These are phyloP conservation scores for Saimiri boliviensis DNA, from an alignment of 2,113 vertebrate genomes.

Conservation along the genomic window DNA sequence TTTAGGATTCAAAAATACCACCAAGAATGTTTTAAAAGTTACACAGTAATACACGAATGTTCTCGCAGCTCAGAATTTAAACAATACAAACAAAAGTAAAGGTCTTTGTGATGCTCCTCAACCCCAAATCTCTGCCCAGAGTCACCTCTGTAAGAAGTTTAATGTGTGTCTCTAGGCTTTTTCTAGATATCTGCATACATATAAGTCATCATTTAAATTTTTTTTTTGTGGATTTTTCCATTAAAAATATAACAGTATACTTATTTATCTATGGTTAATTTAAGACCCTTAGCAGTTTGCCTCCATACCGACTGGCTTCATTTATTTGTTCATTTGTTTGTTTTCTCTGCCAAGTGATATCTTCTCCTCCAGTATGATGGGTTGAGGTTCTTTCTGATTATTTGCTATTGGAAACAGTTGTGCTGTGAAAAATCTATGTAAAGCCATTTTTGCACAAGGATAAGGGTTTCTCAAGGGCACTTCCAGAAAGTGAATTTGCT, in stretches of 20 bases:
- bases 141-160: neutral
- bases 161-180: neutral
- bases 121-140: neutral
- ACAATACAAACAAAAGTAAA: neutral
- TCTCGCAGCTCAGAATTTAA: conserved; percentile 53
- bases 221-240: neutral
- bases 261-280: neutral
- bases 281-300: neutral
- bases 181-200: neutral
- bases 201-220: neutral
- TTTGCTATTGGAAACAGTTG: conserved; percentile 29
- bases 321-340: neutral
- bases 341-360: neutral
- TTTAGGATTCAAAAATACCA: conserved; percentile 72
- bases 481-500: neutral
- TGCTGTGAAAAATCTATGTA: neutral
- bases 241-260: neutral
- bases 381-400: conserved; percentile 4
- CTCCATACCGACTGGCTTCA: neutral
- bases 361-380: neutral
- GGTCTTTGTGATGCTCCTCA: neutral
- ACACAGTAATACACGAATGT: conserved; percentile 25
- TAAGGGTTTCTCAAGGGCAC: neutral
- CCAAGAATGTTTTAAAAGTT: conserved; percentile 56
- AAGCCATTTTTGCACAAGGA: neutral